These are phyloP conservation scores for Albula goreensis DNA, from an alignment of 2,113 vertebrate genomes.

Conservation along the genomic window DNA sequence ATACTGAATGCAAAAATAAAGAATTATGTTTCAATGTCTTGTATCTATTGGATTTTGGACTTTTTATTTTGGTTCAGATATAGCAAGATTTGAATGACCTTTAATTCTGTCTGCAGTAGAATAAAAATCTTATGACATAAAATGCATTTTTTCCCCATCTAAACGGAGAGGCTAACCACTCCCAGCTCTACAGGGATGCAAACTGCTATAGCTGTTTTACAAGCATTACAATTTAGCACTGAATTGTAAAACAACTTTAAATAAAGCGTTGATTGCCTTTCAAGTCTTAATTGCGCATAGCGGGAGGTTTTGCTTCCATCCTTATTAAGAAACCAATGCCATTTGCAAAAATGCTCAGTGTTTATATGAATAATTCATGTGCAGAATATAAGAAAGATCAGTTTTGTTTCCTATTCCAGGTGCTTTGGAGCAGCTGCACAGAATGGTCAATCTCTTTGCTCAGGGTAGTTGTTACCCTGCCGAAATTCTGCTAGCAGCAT, in stretches of 20 bases:
- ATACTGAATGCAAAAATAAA: not conserved
- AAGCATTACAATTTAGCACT: not conserved
- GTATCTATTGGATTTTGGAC: not conserved
- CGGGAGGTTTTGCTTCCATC: not conserved
- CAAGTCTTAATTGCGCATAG: not conserved
- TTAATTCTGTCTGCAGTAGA: not conserved
- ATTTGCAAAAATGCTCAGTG: not conserved
- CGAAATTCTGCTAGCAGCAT: too few species aligned
- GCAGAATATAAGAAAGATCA: not conserved
- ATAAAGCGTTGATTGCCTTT: not conserved
- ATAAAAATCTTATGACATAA: not conserved
- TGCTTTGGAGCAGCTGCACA: not conserved
- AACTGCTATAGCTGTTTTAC: not conserved
- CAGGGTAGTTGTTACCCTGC: not conserved
- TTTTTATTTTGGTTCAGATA: not conserved
- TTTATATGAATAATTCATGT: not conserved
- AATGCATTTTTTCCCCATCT: not conserved
- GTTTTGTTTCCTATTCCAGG: not conserved
- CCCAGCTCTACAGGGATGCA: not conserved
- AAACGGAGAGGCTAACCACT: not conserved
- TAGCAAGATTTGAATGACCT: not conserved
- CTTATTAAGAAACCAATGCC: not conserved
- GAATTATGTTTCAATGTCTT: not conserved
- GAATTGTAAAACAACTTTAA: not conserved
- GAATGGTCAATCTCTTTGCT: not conserved